These are phyloP conservation scores for Hippoglossus hippoglossus DNA, from an alignment of 2,797 vertebrate genomes.

Conservation along the genomic window DNA sequence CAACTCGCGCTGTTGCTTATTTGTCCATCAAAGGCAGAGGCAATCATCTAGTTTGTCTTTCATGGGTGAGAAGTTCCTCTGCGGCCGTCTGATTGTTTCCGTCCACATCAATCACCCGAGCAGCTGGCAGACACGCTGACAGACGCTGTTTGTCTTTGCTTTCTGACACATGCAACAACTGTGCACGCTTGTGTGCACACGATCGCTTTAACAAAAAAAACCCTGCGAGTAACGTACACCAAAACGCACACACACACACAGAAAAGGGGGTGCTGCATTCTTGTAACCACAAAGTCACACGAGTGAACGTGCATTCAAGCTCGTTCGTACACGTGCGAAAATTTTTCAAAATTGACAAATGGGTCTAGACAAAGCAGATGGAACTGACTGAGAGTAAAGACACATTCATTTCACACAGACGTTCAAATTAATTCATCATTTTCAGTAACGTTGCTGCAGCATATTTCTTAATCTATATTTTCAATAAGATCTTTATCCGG, in stretches of 20 bases:
- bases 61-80: slow-evolving; percentile 74
- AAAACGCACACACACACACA: background rate
- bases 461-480: background rate
- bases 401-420: slow-evolving; percentile 50
- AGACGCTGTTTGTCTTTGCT: slow-evolving; percentile 75
- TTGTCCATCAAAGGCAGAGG: slow-evolving; percentile 52
- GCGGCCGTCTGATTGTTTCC: slow-evolving; percentile 61
- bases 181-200: slow-evolving; percentile 42
- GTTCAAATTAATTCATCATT: slow-evolving; percentile 51
- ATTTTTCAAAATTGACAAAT: slow-evolving; percentile 56
- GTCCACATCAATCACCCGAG: slow-evolving; percentile 77
- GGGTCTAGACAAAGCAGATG: slow-evolving; percentile 64
- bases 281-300: slow-evolving; percentile 42
- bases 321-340: slow-evolving; percentile 36
- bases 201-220: background rate
- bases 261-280: slow-evolving; percentile 17
- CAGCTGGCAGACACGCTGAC: slow-evolving; percentile 75
- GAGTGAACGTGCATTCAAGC: slow-evolving; percentile 5
- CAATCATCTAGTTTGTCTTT: slow-evolving; percentile 73
- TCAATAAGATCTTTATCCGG: background rate
- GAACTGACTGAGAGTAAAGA: slow-evolving; percentile 65
- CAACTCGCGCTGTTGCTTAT: slow-evolving; percentile 51
- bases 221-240: too few relatives aligned
- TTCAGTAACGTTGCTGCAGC: slow-evolving; percentile 30
- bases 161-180: slow-evolving; percentile 63